These are phyloP conservation scores for Glossophaga mutica DNA, from an alignment of 2,797 vertebrate species.

Conservation along the genomic window DNA sequence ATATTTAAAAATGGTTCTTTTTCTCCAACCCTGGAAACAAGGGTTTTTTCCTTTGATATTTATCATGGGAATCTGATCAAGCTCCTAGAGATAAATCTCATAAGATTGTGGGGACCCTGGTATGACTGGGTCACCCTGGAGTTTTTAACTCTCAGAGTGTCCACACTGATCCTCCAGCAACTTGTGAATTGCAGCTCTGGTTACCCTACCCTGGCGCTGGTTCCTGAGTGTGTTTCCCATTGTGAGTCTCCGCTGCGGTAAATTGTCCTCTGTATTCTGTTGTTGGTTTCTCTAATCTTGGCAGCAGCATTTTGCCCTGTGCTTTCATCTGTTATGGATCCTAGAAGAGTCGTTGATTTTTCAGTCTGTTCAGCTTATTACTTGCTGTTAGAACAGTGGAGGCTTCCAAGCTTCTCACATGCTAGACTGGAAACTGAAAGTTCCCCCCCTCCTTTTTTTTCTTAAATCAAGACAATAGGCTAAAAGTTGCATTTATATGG, in stretches of 20 bases:
- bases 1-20: not conserved
- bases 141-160: not conserved
- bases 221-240: not conserved
- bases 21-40: not conserved
- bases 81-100: not conserved
- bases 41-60: not conserved
- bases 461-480: not conserved
- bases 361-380: conserved; percentile 1
- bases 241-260: not conserved
- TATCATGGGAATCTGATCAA: not conserved
- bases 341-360: not conserved
- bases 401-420: not conserved
- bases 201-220: not conserved
- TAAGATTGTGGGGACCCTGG: not conserved
- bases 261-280: not conserved
- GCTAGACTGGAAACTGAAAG: not conserved
- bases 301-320: not conserved
- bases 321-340: not conserved
- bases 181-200: not conserved
- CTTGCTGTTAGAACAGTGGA: not conserved
- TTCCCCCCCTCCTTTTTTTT: not conserved
- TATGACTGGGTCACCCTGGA: not conserved
- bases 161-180: not conserved
- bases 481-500: conserved; percentile 48
- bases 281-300: not conserved